Evolutionary conservation across 1,140 invertebrate genomes (phyloP).

Genomic region (Triops cancriformis): DNA sequence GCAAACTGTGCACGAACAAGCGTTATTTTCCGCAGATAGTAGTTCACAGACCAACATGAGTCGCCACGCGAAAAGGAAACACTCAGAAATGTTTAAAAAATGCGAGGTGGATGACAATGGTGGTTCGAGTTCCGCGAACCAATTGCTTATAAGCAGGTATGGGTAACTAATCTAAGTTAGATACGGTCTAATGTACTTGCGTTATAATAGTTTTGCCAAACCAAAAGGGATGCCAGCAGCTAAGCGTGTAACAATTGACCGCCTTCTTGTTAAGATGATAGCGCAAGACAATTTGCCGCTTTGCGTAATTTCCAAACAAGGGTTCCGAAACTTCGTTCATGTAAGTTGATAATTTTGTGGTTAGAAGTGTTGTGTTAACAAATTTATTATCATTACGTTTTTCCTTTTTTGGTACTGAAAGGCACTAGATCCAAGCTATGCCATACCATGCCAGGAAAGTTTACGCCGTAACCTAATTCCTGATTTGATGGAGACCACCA

Average conservation of each 20-base stretch:
- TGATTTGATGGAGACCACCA: neutral
- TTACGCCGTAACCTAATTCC: neutral
- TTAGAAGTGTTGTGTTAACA: neutral
- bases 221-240: neutral
- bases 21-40: neutral
- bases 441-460: neutral
- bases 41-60: neutral
- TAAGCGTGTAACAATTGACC: neutral
- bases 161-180: neutral
- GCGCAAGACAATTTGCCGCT: neutral
- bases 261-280: neutral
- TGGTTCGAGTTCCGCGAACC: neutral
- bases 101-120: neutral
- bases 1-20: neutral
- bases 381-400: neutral
- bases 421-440: neutral
- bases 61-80: neutral
- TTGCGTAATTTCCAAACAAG: neutral
- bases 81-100: neutral
- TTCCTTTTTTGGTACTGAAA: neutral
- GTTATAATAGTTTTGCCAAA: neutral
- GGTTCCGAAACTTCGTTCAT: neutral
- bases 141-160: neutral
- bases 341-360: neutral
- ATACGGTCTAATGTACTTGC: neutral